Evolutionary conservation across 2,888 invertebrate genomes (phyloP).

Genomic region (Xestia c-nigrum): DNA sequence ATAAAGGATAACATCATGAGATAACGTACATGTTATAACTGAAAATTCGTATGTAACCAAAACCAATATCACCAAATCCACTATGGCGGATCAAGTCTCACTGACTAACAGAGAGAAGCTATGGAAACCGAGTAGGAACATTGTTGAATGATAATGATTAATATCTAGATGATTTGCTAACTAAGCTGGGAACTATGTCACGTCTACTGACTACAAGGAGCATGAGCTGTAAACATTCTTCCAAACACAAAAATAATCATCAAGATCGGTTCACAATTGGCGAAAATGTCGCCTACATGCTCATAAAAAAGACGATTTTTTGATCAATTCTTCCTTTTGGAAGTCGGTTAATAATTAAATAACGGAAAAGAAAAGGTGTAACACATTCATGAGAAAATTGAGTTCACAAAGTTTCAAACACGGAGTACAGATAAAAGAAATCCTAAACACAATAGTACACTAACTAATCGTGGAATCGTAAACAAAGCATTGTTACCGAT

Average conservation of each 20-base stretch:
- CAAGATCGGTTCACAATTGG: no score
- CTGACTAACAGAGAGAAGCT: not conserved
- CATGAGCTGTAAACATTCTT: not conserved
- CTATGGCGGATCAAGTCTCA: not conserved
- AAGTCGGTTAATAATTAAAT: not conserved
- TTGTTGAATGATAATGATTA: not conserved
- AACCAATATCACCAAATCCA: not conserved
- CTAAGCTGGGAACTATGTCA: not conserved
- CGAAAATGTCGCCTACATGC: no score
- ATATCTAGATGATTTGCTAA: not conserved
- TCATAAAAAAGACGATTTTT: no score
- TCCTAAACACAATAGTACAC: conserved; percentile 36
- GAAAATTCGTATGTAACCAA: not conserved
- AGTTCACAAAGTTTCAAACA: conserved; percentile 10
- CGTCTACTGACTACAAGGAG: not conserved
- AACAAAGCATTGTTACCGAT: conserved; percentile 53
- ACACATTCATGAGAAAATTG: not conserved
- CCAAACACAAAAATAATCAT: no score
- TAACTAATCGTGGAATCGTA: conserved; percentile 29
- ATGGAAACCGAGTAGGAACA: no score
- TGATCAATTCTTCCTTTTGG: no score
- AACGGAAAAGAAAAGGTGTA: not conserved
- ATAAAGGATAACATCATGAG: not conserved
- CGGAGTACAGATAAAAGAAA: conserved; percentile 5
- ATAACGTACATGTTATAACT: not conserved